phyloP scores from a whole-genome alignment of 1,140 invertebrate species.

The Bombus confusus region DNA sequence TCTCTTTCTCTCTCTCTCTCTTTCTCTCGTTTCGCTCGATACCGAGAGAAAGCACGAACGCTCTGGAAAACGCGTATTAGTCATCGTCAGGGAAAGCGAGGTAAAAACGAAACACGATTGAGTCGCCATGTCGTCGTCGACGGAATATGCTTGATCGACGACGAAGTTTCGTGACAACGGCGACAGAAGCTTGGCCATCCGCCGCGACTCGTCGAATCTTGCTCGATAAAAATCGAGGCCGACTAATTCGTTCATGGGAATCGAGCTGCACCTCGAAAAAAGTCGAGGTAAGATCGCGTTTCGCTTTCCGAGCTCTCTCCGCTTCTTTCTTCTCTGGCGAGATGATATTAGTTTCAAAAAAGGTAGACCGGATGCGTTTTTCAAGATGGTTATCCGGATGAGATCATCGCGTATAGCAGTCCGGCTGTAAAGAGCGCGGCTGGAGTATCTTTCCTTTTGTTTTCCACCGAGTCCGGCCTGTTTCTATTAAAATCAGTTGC shows the following conservation, averaged over 20 bases:
- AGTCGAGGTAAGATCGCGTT: no score
- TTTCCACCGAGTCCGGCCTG: constrained; percentile 1
- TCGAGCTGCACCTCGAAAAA: no score
- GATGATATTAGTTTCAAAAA: constrained; percentile 38
- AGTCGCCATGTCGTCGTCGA: not conserved
- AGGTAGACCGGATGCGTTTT: constrained; percentile 34
- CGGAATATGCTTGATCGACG: no score
- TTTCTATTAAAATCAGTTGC: constrained; percentile 41
- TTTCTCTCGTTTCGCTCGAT: not conserved
- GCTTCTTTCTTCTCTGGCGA: no score
- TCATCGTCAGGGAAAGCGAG: constrained; percentile 46
- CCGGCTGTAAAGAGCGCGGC: no score
- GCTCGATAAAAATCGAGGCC: not conserved
- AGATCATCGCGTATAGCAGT: constrained; percentile 11
- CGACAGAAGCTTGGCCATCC: not conserved
- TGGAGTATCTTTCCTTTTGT: not conserved
- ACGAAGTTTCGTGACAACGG: no score
- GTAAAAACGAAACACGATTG: not conserved
- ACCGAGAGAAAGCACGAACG: constrained; percentile 5
- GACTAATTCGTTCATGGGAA: not conserved
- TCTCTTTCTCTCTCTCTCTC: not conserved
- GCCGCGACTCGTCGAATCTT: not conserved
- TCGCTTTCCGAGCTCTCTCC: no score
- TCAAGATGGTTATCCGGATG: constrained; percentile 39
- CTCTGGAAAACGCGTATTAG: constrained; percentile 26